Evolutionary conservation across 2,888 invertebrate genomes (phyloP).

Genomic region (Agriotes lineatus): DNA sequence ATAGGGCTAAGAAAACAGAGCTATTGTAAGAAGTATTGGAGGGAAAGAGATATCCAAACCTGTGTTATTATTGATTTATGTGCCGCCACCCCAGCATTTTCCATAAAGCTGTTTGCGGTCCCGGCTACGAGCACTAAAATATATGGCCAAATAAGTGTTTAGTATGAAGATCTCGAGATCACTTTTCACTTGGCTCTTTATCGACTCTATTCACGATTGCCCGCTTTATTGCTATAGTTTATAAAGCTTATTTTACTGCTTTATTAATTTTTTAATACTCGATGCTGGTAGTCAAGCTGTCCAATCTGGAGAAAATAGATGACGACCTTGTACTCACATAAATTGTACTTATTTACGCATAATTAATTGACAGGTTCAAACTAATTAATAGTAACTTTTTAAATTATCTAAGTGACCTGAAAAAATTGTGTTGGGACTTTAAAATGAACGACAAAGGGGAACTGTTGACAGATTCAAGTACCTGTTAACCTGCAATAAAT

Average conservation of each 20-base stretch:
- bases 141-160: conserved; percentile 68
- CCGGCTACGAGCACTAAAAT: conserved; percentile 64
- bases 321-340: not conserved
- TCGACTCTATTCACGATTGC: conserved; percentile 52
- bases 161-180: conserved; percentile 65
- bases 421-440: too few relatives aligned
- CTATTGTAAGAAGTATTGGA: conserved; percentile 46
- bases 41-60: conserved; percentile 60
- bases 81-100: conserved; percentile 68
- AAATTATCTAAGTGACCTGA: too few relatives aligned
- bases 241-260: conserved; percentile 16
- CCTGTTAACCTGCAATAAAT: conserved; percentile 21
- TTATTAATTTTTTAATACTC: not conserved
- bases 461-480: conserved; percentile 15
- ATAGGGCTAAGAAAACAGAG: conserved; percentile 36
- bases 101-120: conserved; percentile 68
- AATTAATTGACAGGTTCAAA: not conserved
- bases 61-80: conserved; percentile 74
- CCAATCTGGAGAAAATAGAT: not conserved
- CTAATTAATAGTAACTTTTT: not conserved
- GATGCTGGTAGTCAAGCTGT: not conserved
- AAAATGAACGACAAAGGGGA: not conserved
- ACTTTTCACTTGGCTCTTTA: conserved; percentile 62
- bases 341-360: not conserved
- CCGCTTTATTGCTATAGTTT: conserved; percentile 40